These are phyloP conservation scores for Dynastes maya DNA, from an alignment of 2,888 invertebrate species.

Conservation along the genomic window DNA sequence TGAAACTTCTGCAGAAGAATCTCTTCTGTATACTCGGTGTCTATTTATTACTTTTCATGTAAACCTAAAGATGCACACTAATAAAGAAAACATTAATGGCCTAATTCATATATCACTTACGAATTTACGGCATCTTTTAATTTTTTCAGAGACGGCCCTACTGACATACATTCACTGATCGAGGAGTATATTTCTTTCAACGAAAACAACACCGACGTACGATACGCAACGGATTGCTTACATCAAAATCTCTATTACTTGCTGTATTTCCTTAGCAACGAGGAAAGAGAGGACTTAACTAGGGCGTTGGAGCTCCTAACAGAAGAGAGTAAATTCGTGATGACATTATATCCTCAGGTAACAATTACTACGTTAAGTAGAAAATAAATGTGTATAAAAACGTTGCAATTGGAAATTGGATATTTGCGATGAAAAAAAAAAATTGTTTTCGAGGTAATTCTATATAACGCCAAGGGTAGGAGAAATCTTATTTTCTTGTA, in stretches of 20 bases:
- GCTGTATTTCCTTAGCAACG: constrained; percentile 47
- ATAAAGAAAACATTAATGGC: too few species aligned
- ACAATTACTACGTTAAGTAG: neutral
- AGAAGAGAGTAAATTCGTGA: constrained; percentile 23
- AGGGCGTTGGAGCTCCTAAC: neutral
- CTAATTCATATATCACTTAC: too few species aligned
- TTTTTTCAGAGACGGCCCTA: constrained; percentile 61
- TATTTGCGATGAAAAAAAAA: neutral
- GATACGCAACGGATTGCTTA: constrained; percentile 70
- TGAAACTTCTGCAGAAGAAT: too few species aligned
- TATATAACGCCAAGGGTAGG: neutral
- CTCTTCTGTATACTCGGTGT: too few species aligned
- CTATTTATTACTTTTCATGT: too few species aligned
- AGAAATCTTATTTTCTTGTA: too few species aligned
- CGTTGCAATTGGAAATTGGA: too few species aligned
- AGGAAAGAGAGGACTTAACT: constrained; percentile 20
- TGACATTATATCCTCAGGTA: constrained; percentile 53
- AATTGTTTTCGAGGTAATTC: neutral
- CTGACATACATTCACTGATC: constrained; percentile 59
- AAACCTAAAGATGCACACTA: too few species aligned
- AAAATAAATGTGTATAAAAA: neutral
- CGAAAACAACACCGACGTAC: constrained; percentile 47
- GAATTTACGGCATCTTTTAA: neutral
- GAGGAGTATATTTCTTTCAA: constrained; percentile 57
- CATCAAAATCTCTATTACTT: constrained; percentile 67